phyloP scores from a whole-genome alignment of 1,140 invertebrate species.

The Ostrea edulis region DNA sequence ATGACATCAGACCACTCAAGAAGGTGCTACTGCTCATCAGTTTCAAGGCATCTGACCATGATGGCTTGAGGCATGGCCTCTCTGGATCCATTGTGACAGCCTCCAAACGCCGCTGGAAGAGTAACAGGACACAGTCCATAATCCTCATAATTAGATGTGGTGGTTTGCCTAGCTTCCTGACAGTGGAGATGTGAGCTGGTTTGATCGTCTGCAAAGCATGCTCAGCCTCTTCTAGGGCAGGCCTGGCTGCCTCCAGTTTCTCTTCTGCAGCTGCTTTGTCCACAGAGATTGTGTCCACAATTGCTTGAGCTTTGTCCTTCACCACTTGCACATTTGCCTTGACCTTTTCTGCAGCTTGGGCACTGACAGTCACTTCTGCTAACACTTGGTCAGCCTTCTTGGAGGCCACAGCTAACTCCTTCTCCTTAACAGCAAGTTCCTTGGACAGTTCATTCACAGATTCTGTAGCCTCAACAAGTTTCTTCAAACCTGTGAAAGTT shows the following conservation, averaged over 20 bases:
- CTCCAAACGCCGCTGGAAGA: conserved; percentile 94
- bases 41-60: conserved; percentile 97
- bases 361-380: conserved; percentile 89
- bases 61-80: conserved; percentile 90
- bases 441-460: conserved; percentile 95
- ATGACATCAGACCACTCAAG: conserved; percentile 94
- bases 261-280: conserved; percentile 95
- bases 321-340: conserved; percentile 97
- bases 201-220: conserved; percentile 95
- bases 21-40: conserved; percentile 98
- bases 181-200: conserved; percentile 92
- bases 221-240: conserved; percentile 95
- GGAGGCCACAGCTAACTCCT: conserved; percentile 93
- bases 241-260: conserved; percentile 94
- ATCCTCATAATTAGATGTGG: conserved; percentile 98
- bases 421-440: conserved; percentile 96
- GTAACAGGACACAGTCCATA: conserved; percentile 97
- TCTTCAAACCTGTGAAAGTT: conserved; percentile 85
- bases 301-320: conserved; percentile 95
- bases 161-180: conserved; percentile 95
- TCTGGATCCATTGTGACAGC: conserved; percentile 89
- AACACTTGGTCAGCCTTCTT: conserved; percentile 90
- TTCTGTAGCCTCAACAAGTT: conserved; percentile 95
- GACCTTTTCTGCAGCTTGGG: conserved; percentile 96
- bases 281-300: conserved; percentile 92